Conservation (phyloP, 1,140 invertebrate species). For the Parasteatoda tepidariorum region DNA sequence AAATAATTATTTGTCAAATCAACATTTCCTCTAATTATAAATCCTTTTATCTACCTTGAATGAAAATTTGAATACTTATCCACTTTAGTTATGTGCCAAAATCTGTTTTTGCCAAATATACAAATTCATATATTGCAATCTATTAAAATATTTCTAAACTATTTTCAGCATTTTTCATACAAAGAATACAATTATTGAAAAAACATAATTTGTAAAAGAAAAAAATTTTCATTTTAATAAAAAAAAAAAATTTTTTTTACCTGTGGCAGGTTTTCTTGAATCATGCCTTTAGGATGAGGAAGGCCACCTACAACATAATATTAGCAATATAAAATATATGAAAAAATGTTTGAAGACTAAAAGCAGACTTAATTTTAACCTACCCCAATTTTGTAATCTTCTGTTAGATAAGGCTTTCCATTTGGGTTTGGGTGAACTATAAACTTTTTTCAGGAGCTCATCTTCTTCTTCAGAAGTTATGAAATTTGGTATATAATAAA, state of each 20-base stretch:
- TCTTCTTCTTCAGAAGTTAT: conserved; percentile 85
- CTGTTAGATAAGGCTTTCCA: conserved; percentile 94
- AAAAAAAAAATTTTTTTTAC: conserved; percentile 67
- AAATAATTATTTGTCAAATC: too few relatives aligned
- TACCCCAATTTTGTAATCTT: conserved; percentile 94
- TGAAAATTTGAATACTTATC: too few relatives aligned
- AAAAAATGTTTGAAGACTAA: background rate
- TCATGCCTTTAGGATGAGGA: conserved; percentile 93
- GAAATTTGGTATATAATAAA: conserved; percentile 93
- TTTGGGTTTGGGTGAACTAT: conserved; percentile 89
- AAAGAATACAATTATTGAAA: too few relatives aligned
- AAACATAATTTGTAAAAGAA: too few relatives aligned
- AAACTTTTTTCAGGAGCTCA: conserved; percentile 76
- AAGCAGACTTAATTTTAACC: background rate
- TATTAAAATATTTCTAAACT: too few relatives aligned
- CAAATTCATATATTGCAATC: too few relatives aligned
- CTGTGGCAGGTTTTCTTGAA: conserved; percentile 86
- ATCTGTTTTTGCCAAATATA: too few relatives aligned
- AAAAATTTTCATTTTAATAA: too few relatives aligned
- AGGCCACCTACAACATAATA: conserved; percentile 74
- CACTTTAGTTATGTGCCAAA: too few relatives aligned
- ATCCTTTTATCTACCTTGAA: too few relatives aligned
- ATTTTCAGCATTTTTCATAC: too few relatives aligned
- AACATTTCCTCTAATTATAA: too few relatives aligned
- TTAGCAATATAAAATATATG: background rate